Percentiles rank a stretch among this genome's conserved stretches.
Evolutionary conservation across 2,888 invertebrate species (phyloP).

Genomic region (Ochropleura leucogaster): DNA sequence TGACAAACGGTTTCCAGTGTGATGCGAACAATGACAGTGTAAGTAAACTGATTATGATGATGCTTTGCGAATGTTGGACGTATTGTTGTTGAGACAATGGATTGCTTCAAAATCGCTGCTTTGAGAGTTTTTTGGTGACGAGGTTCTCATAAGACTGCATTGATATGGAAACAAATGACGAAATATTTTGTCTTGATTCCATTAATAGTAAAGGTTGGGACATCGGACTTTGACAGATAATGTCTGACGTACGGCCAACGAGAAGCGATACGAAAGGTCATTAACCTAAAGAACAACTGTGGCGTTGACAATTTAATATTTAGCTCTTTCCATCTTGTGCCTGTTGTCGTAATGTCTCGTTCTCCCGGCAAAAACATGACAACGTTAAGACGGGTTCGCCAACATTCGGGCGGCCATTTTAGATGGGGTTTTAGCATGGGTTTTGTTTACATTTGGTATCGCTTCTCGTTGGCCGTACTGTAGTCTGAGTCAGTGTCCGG

Average conservation of each 20-base stretch:
- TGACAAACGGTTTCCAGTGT: conserved; percentile 81
- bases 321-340: too few relatives aligned
- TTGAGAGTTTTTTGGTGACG: neutral
- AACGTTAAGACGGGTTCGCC: too few relatives aligned
- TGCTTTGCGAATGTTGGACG: conserved; percentile 16
- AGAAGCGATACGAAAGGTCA: too few relatives aligned
- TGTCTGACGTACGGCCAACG: too few relatives aligned
- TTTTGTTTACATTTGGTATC: too few relatives aligned
- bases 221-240: neutral
- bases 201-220: neutral
- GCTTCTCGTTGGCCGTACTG: too few relatives aligned
- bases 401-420: too few relatives aligned
- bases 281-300: too few relatives aligned
- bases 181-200: neutral
- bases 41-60: conserved; percentile 64
- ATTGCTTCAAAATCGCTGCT: neutral
- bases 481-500: neutral
- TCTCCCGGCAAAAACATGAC: too few relatives aligned
- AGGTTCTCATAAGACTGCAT: neutral
- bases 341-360: too few relatives aligned
- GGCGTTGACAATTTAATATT: too few relatives aligned
- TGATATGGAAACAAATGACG: neutral
- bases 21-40: conserved; percentile 76
- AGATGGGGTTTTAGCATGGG: too few relatives aligned
- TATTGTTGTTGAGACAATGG: conserved; percentile 37